Base-by-base conservation (phyloP, 2,797 vertebrate genomes). In the Poeciliopsis gracilis region DNA sequence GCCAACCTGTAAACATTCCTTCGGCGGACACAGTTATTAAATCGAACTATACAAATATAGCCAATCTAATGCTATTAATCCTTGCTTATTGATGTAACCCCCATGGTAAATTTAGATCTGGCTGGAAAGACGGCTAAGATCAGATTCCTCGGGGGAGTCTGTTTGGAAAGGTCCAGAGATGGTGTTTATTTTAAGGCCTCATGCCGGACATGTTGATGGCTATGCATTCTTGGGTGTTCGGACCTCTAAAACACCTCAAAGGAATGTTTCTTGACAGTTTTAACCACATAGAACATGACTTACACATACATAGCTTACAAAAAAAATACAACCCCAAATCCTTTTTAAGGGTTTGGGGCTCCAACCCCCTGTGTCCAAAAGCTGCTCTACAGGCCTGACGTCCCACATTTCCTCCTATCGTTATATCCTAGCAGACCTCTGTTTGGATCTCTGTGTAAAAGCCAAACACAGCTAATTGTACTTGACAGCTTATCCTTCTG, bases 21-120 rank as follows among this genome's bases (percentile, higher is more conserved):
- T 69, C 45, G 83, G 83, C 81, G 86, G 86, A 80, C 86, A 80
- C 77, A 77, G 87, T 92, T 92, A 94, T 93, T 93, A 77, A 87
- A 90, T 94, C 78, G 93, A 92, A 93, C 92, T 92, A 78, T 86
- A 91, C 84, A 94, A 95, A 96, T 92, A 92, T 78, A 92, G 88
- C 75, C 76, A 82, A 86, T 89, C 79, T 91, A 91, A 93, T 90
- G 91, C 82, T 84, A 93, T 92, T 93, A 92, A 92, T 93, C 84
- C 80, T 73, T 84, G 89, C 89, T 93, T 94, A 94, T 91, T 94
- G 90, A 92, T 77, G 30, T 89, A 94, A 93, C 90, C 84, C 90
- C 83, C 8, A 1, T 72, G 83, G 89, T 93, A 90, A 87, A 91
- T 91, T 91, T 92, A 93, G 91, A 88, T 77, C 76, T 87, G 86